A percentile compares a stretch with the other conserved stretches of the same genome.
Conservation (phyloP, 2,888 invertebrate species). For the Sthenelais limicola region DNA sequence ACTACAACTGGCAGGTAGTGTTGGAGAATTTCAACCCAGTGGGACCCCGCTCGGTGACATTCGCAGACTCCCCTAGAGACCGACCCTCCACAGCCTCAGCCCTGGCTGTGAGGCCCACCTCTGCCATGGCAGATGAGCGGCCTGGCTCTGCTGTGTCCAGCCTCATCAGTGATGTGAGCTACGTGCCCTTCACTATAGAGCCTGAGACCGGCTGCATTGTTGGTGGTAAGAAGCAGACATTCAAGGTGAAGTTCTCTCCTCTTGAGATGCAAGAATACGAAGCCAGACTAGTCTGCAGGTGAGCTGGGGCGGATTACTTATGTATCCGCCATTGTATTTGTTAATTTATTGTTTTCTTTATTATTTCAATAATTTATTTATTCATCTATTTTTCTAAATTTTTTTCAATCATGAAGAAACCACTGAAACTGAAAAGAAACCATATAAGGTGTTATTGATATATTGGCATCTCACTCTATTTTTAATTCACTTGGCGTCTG, state of each 20-base stretch:
- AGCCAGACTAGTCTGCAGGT: constrained; percentile 70
- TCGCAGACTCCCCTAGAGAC: constrained; percentile 58
- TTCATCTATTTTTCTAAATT: no score
- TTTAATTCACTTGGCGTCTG: no score
- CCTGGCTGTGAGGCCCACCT: constrained; percentile 43
- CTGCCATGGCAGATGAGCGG: constrained; percentile 31
- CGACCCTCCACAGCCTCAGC: constrained; percentile 47
- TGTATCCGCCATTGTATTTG: no score
- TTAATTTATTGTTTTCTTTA: no score
- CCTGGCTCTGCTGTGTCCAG: constrained; percentile 63
- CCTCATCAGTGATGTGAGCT: constrained; percentile 56
- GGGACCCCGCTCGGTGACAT: constrained; percentile 65
- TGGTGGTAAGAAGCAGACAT: constrained; percentile 62
- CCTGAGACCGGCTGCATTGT: constrained; percentile 67
- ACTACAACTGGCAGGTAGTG: constrained; percentile 70
- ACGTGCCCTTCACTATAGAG: constrained; percentile 70
- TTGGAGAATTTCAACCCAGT: constrained; percentile 64
- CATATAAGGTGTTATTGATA: no score
- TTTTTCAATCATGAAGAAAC: no score
- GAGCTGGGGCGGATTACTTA: no score
- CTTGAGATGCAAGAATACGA: constrained; percentile 70
- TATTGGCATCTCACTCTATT: no score
- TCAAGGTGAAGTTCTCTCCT: constrained; percentile 69
- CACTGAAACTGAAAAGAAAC: no score
- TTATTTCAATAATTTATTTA: no score